Evolutionary conservation across 2,888 invertebrate genomes (phyloP).

Genomic region (Drosophila percnosoma): DNA sequence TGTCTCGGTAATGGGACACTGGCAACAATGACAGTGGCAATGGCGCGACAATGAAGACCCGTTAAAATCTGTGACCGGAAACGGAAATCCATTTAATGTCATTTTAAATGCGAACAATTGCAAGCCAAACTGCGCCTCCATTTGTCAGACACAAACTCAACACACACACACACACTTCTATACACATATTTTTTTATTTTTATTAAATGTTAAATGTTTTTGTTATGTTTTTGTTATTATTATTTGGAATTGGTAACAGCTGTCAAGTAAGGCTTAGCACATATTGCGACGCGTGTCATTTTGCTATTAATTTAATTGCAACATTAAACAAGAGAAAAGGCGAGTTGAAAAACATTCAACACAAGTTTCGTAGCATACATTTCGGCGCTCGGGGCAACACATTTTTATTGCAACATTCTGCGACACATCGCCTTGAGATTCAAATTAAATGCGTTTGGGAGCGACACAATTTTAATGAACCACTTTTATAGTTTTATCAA

Average conservation of each 20-base stretch:
- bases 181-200: neutral
- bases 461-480: neutral
- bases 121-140: constrained; percentile 40
- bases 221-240: neutral
- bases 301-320: constrained; percentile 8
- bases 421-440: constrained; percentile 8
- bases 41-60: constrained; percentile 42
- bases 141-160: constrained; percentile 10
- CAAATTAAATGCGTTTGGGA: constrained; percentile 3
- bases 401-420: constrained; percentile 2
- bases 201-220: neutral
- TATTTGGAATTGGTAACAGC: constrained; percentile 36
- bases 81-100: constrained; percentile 60
- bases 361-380: constrained; percentile 25
- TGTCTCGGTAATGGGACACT: constrained; percentile 26
- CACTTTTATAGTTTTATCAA: constrained; percentile 2
- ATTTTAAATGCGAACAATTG: constrained; percentile 48
- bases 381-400: constrained; percentile 4
- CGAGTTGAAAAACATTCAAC: neutral
- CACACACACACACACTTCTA: constrained; percentile 1
- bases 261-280: constrained; percentile 16
- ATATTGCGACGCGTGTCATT: neutral
- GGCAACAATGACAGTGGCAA: constrained; percentile 48
- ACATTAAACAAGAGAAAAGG: neutral
- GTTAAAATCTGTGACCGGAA: constrained; percentile 70